Conservation (phyloP, 2,113 vertebrate species). For the Pipa parva region DNA sequence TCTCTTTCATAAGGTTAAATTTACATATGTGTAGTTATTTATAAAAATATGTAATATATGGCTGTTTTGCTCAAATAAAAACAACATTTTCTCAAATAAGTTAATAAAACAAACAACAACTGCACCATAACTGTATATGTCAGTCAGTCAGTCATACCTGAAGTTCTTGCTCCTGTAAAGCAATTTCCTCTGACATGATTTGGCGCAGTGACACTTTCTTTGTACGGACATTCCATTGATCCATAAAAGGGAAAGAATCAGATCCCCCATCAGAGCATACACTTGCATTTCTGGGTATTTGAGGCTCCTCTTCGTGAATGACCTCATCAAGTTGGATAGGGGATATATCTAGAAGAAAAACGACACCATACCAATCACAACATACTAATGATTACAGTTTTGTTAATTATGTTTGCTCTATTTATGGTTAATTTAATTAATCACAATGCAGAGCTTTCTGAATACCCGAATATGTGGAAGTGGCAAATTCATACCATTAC, state of each 20-base stretch:
- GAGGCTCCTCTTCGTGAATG: constrained; percentile 50
- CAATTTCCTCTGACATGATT: constrained; percentile 92
- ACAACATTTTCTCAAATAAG: no score
- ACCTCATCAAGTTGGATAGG: constrained; percentile 49
- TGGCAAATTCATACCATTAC: no score
- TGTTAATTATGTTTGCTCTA: no score
- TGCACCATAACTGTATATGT: not conserved
- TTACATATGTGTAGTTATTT: no score
- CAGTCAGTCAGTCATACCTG: constrained; percentile 64
- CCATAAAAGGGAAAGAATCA: constrained; percentile 70
- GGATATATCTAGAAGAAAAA: constrained; percentile 51
- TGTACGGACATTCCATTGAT: constrained; percentile 80
- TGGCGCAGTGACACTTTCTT: constrained; percentile 82
- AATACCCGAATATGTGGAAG: no score
- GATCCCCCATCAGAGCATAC: constrained; percentile 50
- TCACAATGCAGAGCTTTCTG: no score
- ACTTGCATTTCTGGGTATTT: constrained; percentile 48
- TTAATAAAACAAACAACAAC: not conserved
- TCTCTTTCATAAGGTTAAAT: no score
- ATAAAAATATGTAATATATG: no score
- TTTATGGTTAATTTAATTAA: no score
- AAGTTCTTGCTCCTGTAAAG: constrained; percentile 75
- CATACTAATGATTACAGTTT: no score
- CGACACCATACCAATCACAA: no score
- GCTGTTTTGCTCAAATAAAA: no score